phyloP scores from a whole-genome alignment of 2,113 vertebrate genomes.

The Sphaerodactylus townsendi region DNA sequence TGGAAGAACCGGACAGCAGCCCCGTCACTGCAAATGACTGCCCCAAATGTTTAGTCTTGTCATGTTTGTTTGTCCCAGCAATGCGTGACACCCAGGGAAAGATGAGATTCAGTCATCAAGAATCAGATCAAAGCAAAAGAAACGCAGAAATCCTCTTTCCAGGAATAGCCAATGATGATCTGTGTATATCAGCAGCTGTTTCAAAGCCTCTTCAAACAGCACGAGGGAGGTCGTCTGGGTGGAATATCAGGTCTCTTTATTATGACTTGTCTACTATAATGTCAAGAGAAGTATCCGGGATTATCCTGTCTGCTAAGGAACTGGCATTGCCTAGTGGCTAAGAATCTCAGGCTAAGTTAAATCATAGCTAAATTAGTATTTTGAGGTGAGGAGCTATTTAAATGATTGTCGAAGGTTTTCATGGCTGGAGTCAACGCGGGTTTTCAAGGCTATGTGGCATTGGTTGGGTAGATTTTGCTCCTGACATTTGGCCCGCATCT shows the following conservation, averaged over 20 bases:
- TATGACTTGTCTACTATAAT: slow-evolving; percentile 5
- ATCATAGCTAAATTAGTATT: neutral
- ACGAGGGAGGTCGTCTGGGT: slow-evolving; percentile 26
- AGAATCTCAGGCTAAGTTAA: no score
- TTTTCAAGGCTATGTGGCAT: no score
- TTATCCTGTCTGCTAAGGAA: neutral
- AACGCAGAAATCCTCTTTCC: slow-evolving; percentile 32
- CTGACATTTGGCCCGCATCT: no score
- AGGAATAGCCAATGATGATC: slow-evolving; percentile 7
- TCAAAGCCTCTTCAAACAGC: slow-evolving; percentile 34
- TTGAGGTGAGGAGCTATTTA: neutral
- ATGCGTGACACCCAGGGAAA: slow-evolving; percentile 30
- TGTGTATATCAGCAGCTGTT: slow-evolving; percentile 36
- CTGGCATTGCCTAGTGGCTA: no score
- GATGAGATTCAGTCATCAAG: slow-evolving; percentile 23
- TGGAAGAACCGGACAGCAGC: no score
- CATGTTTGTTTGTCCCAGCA: slow-evolving; percentile 40
- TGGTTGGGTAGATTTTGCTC: no score
- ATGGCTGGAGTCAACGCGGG: no score
- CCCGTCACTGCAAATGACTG: neutral
- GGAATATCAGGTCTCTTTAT: slow-evolving; percentile 30
- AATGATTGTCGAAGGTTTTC: no score
- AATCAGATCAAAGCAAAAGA: slow-evolving; percentile 38
- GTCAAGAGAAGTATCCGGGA: neutral
- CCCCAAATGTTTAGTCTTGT: slow-evolving; percentile 42